A percentile compares a stretch with the other conserved stretches of the same genome.
phyloP scores from a whole-genome alignment of 1,140 invertebrate genomes.

The Amyelois transitella region DNA sequence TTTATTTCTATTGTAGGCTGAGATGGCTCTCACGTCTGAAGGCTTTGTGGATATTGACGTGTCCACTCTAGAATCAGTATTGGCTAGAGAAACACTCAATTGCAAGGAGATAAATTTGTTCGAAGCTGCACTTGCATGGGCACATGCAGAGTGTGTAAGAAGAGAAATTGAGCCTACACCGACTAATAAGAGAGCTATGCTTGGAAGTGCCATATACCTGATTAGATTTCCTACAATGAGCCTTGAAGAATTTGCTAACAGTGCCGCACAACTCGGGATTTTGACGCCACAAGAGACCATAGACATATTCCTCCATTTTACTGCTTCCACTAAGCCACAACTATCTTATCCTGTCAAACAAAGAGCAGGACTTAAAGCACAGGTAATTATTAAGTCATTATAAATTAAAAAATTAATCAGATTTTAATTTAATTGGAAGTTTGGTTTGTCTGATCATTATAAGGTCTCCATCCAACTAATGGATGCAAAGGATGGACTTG shows the following conservation, averaged over 20 bases:
- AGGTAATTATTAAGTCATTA: conserved; percentile 74
- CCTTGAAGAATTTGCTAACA: conserved; percentile 93
- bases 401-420: no score
- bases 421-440: no score
- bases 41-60: conserved; percentile 94
- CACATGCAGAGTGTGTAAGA: conserved; percentile 87
- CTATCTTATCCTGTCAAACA: conserved; percentile 87
- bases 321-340: conserved; percentile 86
- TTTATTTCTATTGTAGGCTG: conserved; percentile 80
- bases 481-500: no score
- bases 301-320: conserved; percentile 93
- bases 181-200: conserved; percentile 81
- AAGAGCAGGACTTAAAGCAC: conserved; percentile 89
- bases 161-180: conserved; percentile 85
- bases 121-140: conserved; percentile 93
- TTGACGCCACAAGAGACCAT: conserved; percentile 92
- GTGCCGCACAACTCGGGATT: conserved; percentile 90
- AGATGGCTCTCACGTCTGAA: conserved; percentile 94
- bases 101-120: conserved; percentile 93
- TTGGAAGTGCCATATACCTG: conserved; percentile 87
- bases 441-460: no score
- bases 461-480: no score
- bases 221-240: conserved; percentile 93
- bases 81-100: conserved; percentile 91
- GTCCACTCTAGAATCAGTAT: conserved; percentile 89